phyloP scores from a whole-genome alignment of 2,113 vertebrate genomes.

The Tetrao urogallus region DNA sequence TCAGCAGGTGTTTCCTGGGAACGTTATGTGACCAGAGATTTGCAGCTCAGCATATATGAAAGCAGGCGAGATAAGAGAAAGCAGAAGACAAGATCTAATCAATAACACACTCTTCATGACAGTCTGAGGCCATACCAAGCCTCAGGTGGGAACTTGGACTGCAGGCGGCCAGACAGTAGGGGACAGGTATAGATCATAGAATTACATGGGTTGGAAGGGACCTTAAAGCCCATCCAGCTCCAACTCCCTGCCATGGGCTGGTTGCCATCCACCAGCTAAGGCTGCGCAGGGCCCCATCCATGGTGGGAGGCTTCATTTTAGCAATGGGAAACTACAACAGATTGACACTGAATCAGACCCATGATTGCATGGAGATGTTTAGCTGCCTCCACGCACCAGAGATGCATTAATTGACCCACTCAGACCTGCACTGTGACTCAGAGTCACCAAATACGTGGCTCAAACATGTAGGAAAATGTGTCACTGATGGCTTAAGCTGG shows the following conservation, averaged over 20 bases:
- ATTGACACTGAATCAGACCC: neutral
- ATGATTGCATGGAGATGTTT: neutral
- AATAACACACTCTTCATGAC: neutral
- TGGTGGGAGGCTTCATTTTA: neutral
- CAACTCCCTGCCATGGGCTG: neutral
- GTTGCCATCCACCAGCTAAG: neutral
- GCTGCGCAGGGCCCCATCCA: neutral
- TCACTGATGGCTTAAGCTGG: neutral
- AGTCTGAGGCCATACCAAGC: neutral
- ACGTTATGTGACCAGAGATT: neutral
- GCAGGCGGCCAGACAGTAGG: neutral
- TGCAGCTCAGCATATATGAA: neutral
- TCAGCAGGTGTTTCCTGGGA: neutral
- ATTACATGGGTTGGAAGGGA: neutral
- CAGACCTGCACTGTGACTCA: neutral
- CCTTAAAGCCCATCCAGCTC: neutral
- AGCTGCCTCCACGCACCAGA: neutral
- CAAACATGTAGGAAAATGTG: neutral
- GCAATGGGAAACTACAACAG: neutral
- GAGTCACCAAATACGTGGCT: neutral
- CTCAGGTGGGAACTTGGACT: neutral
- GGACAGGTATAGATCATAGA: neutral
- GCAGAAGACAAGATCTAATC: neutral
- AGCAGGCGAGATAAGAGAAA: neutral
- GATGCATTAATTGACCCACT: neutral